These are phyloP conservation scores for Gymnosoma rotundatum DNA, from an alignment of 2,888 invertebrate genomes.

Conservation along the genomic window DNA sequence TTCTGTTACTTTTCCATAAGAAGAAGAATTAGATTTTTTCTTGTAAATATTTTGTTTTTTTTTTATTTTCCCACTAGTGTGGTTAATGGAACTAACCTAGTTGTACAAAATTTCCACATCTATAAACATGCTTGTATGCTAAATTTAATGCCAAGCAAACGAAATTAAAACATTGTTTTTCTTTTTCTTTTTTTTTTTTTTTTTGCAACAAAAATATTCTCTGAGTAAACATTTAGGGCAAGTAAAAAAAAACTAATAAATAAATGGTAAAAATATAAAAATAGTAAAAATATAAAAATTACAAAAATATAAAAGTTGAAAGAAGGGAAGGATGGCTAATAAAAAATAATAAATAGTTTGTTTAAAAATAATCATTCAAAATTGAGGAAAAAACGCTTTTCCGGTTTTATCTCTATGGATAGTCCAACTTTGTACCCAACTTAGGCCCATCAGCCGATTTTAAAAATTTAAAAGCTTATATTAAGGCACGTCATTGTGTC, in stretches of 20 bases:
- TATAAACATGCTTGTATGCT: conserved; percentile 50
- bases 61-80: not conserved
- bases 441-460: no score
- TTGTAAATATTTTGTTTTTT: not conserved
- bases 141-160: conserved; percentile 29
- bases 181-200: not conserved
- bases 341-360: no score
- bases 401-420: no score
- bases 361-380: no score
- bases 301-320: not conserved
- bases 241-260: not conserved
- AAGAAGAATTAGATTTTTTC: not conserved
- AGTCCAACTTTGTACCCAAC: no score
- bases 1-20: conserved; percentile 25
- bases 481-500: no score
- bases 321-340: no score
- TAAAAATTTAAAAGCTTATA: no score
- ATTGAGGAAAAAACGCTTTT: no score
- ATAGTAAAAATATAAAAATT: no score
- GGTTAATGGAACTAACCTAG: conserved; percentile 3
- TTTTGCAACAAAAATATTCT: conserved; percentile 19
- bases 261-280: not conserved
- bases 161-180: not conserved
- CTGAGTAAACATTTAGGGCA: conserved; percentile 14
- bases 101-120: conserved; percentile 25